A percentile compares a stretch with the other conserved stretches of the same genome.
phyloP scores from a whole-genome alignment of 2,797 vertebrate species.

The Prionace glauca region DNA sequence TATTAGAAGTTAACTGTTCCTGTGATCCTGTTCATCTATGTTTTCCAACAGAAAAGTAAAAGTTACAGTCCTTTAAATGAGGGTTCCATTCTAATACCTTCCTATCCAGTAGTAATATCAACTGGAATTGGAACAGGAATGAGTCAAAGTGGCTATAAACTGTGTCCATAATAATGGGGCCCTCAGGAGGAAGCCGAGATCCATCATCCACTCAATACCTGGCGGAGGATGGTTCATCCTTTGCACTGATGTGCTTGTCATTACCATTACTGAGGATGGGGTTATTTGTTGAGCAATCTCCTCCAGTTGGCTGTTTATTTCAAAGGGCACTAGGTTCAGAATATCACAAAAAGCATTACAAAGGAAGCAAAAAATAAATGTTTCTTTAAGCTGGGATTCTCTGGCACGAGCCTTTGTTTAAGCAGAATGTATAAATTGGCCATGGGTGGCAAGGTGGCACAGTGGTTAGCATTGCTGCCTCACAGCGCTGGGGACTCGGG shows the following conservation, averaged over 20 bases:
- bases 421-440: background rate
- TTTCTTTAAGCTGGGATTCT: background rate
- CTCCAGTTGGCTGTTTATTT: background rate
- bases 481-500: too few relatives aligned
- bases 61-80: too few relatives aligned
- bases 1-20: too few relatives aligned
- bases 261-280: background rate
- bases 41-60: too few relatives aligned
- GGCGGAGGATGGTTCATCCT: background rate
- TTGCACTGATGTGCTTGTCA: background rate
- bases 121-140: too few relatives aligned
- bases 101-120: too few relatives aligned
- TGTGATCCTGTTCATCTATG: too few relatives aligned
- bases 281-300: background rate
- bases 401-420: background rate
- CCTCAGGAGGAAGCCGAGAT: background rate
- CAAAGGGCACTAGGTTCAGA: background rate
- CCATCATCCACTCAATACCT: background rate
- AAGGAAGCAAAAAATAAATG: background rate
- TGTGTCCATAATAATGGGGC: background rate
- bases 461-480: too few relatives aligned
- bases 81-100: too few relatives aligned
- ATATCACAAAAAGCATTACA: background rate
- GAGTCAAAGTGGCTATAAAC: too few relatives aligned
- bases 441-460: too few relatives aligned